Base-by-base conservation (phyloP, 2,113 vertebrate genomes). In the Ctenomys sociabilis region DNA sequence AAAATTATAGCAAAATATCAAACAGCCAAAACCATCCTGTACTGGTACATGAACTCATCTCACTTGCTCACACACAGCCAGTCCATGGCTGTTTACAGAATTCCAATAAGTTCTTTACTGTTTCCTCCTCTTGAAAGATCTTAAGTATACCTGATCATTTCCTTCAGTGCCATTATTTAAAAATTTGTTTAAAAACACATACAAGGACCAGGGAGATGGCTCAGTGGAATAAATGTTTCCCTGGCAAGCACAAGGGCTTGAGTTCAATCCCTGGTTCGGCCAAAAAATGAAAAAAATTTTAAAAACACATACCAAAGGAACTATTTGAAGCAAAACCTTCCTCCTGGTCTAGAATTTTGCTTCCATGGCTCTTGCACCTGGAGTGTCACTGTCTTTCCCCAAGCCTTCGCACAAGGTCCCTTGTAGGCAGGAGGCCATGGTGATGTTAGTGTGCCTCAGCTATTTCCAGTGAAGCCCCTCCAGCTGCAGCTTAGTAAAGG, bases 391-490 rank as follows among this genome's bases (percentile, higher is more conserved):
- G 61, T 17, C 57, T 26, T 82, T 5, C 19, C 13, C 45, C 0
- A 17, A 16, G 52, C 88, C 85, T 0, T 0, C 13, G 1, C 24
- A 84, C 7, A 28, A 49, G 93, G 90, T 93, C 90, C 64, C 73
- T 57, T 75, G 95, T 77, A 28, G 81, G 12, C 72, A n/a, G 49
- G 73, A 91, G 96, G n/a, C 88, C 54, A 49, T 17, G 72, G 35
- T 68, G 89, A 88, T 85, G 75, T 95, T 83, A 26, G 19, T 10
- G n/a, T 19, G 10, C 78, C 88, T 66, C 21, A 49, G 78, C 88
- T 87, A 94, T 85, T 96, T 95, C 78, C 91, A 88, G 21, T 94
- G 90, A 96, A 89, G 86, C 63, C 82, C 89, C 93, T 83, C 11
- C 1, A 45, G 73, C 85, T 10, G 32, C 70, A 88, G 94, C 90